phyloP scores from a whole-genome alignment of 2,888 invertebrate genomes.

The Antitype chi region DNA sequence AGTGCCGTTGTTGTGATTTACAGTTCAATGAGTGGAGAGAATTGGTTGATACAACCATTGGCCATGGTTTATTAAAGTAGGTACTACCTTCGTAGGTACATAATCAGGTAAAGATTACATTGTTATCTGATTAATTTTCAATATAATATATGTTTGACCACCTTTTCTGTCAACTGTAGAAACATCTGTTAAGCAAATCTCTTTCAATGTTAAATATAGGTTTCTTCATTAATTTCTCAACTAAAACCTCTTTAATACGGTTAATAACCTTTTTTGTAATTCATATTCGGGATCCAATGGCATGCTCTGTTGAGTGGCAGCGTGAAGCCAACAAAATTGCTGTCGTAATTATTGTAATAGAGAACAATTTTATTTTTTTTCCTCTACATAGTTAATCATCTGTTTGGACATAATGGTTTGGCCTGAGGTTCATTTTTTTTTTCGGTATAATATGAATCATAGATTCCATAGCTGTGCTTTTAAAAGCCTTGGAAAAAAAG shows the following conservation, averaged over 20 bases:
- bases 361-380: conserved; percentile 66
- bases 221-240: conserved; percentile 8
- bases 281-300: conserved; percentile 29
- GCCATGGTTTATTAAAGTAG: neutral
- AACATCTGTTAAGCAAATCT: neutral
- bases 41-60: conserved; percentile 3
- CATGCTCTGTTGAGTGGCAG: conserved; percentile 48
- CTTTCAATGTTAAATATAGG: neutral
- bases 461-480: conserved; percentile 12
- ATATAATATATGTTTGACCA: neutral
- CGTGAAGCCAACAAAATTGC: conserved; percentile 63
- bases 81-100: too few relatives aligned
- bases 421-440: conserved; percentile 48
- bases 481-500: conserved; percentile 36
- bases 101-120: neutral
- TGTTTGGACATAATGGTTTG: conserved; percentile 55
- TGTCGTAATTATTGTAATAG: conserved; percentile 69
- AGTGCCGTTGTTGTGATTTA: neutral
- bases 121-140: neutral
- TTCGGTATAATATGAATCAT: conserved; percentile 39
- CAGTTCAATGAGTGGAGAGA: conserved; percentile 13
- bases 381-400: conserved; percentile 56
- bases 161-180: neutral
- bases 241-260: conserved; percentile 21
- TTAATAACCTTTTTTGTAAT: conserved; percentile 53